A percentile compares a stretch with the other conserved stretches of the same genome.
Evolutionary conservation across 2,888 invertebrate genomes (phyloP).

Genomic region (Ophraella communa): DNA sequence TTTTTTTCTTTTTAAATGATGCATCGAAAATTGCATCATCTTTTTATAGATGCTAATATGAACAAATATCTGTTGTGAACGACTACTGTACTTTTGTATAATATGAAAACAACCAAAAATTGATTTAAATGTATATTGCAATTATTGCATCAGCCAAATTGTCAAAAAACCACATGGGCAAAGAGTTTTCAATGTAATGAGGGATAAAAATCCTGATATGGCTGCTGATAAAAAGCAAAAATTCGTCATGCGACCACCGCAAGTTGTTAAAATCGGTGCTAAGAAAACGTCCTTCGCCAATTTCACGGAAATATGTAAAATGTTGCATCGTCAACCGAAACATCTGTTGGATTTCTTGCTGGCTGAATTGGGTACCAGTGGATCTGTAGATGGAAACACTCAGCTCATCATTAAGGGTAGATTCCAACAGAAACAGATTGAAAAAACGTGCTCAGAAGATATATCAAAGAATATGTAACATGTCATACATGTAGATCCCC

Average conservation of each 20-base stretch:
- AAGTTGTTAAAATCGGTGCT: constrained; percentile 96
- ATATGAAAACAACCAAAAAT: constrained; percentile 9
- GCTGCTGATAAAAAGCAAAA: constrained; percentile 98
- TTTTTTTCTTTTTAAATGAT: constrained; percentile 87
- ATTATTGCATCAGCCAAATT: constrained; percentile 22
- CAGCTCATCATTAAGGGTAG: constrained; percentile 98
- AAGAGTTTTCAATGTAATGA: constrained; percentile 65
- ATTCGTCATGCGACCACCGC: constrained; percentile 98
- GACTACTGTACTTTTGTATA: constrained; percentile 2
- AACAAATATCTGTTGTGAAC: background rate
- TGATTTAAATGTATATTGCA: background rate
- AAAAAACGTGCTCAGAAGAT: constrained; percentile 94
- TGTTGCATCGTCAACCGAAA: constrained; percentile 90
- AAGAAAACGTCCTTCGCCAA: constrained; percentile 99
- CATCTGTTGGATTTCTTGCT: constrained; percentile 97
- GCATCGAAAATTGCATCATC: constrained; percentile 80
- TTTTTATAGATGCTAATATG: constrained; percentile 38
- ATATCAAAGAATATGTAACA: constrained; percentile 98
- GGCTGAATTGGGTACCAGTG: constrained; percentile 98
- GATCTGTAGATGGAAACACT: constrained; percentile 98
- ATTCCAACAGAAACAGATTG: constrained; percentile 99
- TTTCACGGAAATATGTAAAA: constrained; percentile 93
- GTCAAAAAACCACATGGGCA: constrained; percentile 20
- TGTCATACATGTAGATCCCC: constrained; percentile 99
- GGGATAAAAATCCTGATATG: constrained; percentile 99